These are phyloP conservation scores for Phacellophora camtschatica DNA, from an alignment of 30 jellyfish, hydroid and myxozoan genomes.

Conservation along the genomic window DNA sequence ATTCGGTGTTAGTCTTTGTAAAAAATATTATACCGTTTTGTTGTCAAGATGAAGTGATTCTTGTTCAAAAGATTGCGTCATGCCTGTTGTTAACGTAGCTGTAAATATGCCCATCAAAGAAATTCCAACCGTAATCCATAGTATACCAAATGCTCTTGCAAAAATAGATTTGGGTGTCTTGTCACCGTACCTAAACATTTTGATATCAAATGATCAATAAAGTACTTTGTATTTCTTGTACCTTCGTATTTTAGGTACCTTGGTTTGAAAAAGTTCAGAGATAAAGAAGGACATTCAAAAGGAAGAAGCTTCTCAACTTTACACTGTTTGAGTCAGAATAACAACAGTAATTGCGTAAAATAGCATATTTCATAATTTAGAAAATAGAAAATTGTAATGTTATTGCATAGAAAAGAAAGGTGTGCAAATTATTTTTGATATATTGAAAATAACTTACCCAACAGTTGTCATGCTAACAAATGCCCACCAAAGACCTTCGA, in stretches of 20 bases:
- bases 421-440: too few species aligned
- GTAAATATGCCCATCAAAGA: conserved; percentile 50
- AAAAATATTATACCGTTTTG: conserved; percentile 25
- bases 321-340: too few species aligned
- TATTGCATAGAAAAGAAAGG: too few species aligned
- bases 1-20: too few species aligned
- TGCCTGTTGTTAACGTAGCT: conserved; percentile 57
- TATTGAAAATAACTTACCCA: conserved; percentile 54
- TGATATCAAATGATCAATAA: background rate
- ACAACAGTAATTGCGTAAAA: too few species aligned
- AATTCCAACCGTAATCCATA: conserved; percentile 57
- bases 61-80: conserved; percentile 51
- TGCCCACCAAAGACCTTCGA: conserved; percentile 75
- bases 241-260: too few species aligned
- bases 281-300: too few species aligned
- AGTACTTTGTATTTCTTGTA: too few species aligned
- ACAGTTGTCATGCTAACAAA: conserved; percentile 72
- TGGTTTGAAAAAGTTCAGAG: too few species aligned
- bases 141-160: conserved; percentile 35
- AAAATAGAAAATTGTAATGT: too few species aligned
- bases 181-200: conserved; percentile 43
- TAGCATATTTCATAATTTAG: too few species aligned
- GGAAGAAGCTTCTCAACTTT: too few species aligned
- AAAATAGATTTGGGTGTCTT: conserved; percentile 56
- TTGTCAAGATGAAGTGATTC: conserved; percentile 22